Conservation (phyloP, 1,140 invertebrate genomes). For the Bombus superbus region DNA sequence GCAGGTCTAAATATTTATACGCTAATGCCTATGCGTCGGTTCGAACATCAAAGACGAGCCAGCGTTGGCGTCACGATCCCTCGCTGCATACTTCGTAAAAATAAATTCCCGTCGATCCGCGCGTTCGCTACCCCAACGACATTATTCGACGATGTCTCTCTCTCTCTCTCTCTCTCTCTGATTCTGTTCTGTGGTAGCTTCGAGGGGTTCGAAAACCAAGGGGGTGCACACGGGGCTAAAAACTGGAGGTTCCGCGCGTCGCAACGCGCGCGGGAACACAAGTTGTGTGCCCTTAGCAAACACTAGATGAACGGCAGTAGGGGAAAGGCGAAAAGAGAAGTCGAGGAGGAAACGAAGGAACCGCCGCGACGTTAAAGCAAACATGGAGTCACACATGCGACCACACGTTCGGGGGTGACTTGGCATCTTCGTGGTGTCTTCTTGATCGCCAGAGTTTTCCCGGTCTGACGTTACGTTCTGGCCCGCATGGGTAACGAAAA, state of each 20-base stretch:
- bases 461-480: not conserved
- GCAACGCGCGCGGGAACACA: slow-evolving; percentile 73
- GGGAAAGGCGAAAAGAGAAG: slow-evolving; percentile 16
- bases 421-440: not conserved
- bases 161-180: slow-evolving; percentile 9
- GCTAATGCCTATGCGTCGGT: slow-evolving; percentile 76
- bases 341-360: slow-evolving; percentile 47
- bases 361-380: slow-evolving; percentile 77
- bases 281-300: slow-evolving; percentile 76
- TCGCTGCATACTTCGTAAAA: slow-evolving; percentile 77
- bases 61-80: slow-evolving; percentile 45
- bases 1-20: slow-evolving; percentile 80
- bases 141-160: slow-evolving; percentile 28
- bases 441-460: not conserved
- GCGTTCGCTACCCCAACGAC: slow-evolving; percentile 41
- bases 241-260: slow-evolving; percentile 14
- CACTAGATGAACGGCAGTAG: slow-evolving; percentile 55
- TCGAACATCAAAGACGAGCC: slow-evolving; percentile 78
- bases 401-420: slow-evolving; percentile 56
- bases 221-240: slow-evolving; percentile 45
- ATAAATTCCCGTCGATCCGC: slow-evolving; percentile 74
- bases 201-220: slow-evolving; percentile 56
- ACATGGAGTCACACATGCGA: slow-evolving; percentile 73
- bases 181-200: not conserved
- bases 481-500: slow-evolving; percentile 5